Percentiles rank a stretch among this genome's conserved stretches.
Evolutionary conservation across 1,140 invertebrate species (phyloP).

Genomic region (Rhyacophila brunnea): DNA sequence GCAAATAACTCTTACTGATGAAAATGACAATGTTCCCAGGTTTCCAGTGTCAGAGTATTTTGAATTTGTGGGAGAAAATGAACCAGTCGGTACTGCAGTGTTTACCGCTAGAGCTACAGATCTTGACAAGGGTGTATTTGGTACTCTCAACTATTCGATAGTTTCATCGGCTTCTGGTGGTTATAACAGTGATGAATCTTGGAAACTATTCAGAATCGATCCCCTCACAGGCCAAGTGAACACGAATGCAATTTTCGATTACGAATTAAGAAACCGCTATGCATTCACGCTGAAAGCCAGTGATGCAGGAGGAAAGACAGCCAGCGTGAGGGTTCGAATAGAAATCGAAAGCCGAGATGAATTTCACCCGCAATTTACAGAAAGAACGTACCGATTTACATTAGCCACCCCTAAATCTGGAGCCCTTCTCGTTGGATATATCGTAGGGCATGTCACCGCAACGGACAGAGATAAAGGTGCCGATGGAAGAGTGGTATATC

Average conservation of each 20-base stretch:
- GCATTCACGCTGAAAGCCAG: conserved; percentile 79
- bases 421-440: conserved; percentile 67
- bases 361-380: conserved; percentile 87
- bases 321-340: conserved; percentile 76
- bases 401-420: conserved; percentile 66
- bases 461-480: conserved; percentile 87
- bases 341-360: conserved; percentile 91
- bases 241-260: conserved; percentile 81
- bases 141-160: conserved; percentile 84
- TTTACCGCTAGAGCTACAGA: conserved; percentile 90
- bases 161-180: conserved; percentile 58
- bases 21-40: conserved; percentile 88
- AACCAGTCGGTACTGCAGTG: conserved; percentile 77
- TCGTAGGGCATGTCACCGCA: conserved; percentile 84
- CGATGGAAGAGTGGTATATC: conserved; percentile 89
- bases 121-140: conserved; percentile 80
- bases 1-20: conserved; percentile 74
- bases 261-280: conserved; percentile 80
- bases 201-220: conserved; percentile 81
- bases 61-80: conserved; percentile 87
- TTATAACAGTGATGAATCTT: conserved; percentile 72
- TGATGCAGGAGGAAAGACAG: conserved; percentile 77
- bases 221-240: conserved; percentile 70
- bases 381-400: conserved; percentile 82
- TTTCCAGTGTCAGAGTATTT: conserved; percentile 86